phyloP scores from a whole-genome alignment of 2,797 vertebrate species.

The Mycteria americana region DNA sequence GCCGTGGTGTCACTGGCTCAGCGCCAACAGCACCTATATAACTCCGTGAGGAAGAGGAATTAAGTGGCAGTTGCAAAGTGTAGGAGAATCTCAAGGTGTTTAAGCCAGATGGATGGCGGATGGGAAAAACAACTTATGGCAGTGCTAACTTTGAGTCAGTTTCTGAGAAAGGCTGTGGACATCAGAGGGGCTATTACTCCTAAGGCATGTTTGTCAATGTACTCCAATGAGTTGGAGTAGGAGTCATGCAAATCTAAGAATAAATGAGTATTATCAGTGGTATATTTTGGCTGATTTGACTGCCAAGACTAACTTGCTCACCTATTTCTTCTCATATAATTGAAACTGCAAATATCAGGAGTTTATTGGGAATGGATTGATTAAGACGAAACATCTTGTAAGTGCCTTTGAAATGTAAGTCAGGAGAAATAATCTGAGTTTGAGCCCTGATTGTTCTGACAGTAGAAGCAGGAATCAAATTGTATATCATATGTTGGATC shows the following conservation, averaged over 20 bases:
- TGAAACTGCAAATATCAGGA: not conserved
- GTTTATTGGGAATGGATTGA: not conserved
- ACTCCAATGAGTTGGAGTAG: not conserved
- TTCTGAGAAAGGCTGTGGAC: not conserved
- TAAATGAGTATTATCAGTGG: not conserved
- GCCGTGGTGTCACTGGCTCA: not conserved
- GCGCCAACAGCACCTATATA: not conserved
- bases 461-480: not conserved
- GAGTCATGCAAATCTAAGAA: not conserved
- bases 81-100: not conserved
- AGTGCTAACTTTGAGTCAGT: not conserved
- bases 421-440: not conserved
- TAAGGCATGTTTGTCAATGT: not conserved
- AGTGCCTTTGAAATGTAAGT: not conserved
- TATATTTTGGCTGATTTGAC: not conserved
- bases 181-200: not conserved
- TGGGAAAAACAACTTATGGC: not conserved
- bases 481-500: not conserved
- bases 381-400: not conserved
- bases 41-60: not conserved
- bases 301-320: not conserved
- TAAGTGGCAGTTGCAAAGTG: not conserved
- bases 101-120: not conserved
- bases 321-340: not conserved
- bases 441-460: not conserved